phyloP scores from a whole-genome alignment of 2,888 invertebrate genomes.

The Lathronympha strigana region DNA sequence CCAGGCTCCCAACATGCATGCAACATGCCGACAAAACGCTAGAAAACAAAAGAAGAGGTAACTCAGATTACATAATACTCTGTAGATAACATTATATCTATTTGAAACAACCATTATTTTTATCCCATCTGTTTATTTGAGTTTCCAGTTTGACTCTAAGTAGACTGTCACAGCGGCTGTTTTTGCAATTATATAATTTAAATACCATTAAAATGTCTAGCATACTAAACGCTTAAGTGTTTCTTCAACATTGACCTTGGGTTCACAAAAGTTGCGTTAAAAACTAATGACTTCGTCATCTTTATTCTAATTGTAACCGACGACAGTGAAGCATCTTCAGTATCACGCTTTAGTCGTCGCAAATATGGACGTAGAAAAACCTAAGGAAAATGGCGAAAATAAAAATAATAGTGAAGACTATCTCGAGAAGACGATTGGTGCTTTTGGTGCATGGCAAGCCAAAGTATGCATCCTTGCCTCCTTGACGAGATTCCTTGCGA shows the following conservation, averaged over 20 bases:
- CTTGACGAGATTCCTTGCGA: slow-evolving; percentile 51
- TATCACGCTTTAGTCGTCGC: not conserved
- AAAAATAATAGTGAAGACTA: slow-evolving; percentile 57
- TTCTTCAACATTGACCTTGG: slow-evolving; percentile 1
- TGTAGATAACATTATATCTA: not conserved
- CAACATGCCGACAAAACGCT: no score
- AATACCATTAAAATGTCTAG: not conserved
- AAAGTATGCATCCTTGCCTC: slow-evolving; percentile 48
- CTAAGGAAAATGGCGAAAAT: not conserved
- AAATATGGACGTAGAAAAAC: not conserved
- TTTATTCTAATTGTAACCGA: not conserved
- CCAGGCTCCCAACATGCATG: no score
- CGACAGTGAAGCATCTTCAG: not conserved
- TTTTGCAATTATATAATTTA: slow-evolving; percentile 6
- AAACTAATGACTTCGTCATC: not conserved
- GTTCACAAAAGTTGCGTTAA: not conserved
- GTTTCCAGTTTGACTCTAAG: not conserved
- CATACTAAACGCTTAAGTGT: not conserved
- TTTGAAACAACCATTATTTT: not conserved
- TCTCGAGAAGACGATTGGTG: slow-evolving; percentile 60
- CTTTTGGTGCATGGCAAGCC: slow-evolving; percentile 61
- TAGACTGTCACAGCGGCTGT: not conserved
- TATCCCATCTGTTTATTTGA: slow-evolving; percentile 5
- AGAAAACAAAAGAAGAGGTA: no score
- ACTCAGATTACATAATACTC: no score